Base-by-base conservation (phyloP, 2,113 vertebrate species). In the Labeo catla region DNA sequence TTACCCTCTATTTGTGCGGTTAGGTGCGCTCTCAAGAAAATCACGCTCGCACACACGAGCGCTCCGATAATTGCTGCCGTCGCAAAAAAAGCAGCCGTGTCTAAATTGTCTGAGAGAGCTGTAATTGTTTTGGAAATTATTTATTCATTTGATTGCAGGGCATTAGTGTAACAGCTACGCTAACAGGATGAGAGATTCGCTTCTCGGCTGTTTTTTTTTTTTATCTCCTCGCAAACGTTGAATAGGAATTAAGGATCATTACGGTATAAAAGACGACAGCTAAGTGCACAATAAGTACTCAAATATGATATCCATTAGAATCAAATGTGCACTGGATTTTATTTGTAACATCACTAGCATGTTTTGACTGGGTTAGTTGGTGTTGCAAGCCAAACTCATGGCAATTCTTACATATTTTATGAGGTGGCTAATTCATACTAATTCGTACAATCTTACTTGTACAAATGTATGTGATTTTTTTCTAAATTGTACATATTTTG, bases 61-160 rank as follows among this genome's bases (percentile, higher is more conserved):
- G 50, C 68, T 57, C 66, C 85, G 81, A 88, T 93, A 92, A 92
- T 92, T 91, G 89, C 81, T 66, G 66, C 65, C 59, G 66, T 85
- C 21, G 21, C 78, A 91, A 86, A 84, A 47, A 86, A 82, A 89
- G 90, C 90, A 76, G 70, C 52, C 87, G 84, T 54, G 73, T 87
- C 88, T 90, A 91, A 84, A 84, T 84, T 90, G 84, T 91, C 88
- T 89, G 85, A 89, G 86, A 90, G 84, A 82, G 84, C 84, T 87
- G 74, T 90, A 90, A 91, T 92, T 92, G 89, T 91, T 92, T 90
- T 87, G 72, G 84, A 70, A 21, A 84, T 85, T 50, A 68, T 81
- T 76, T 84, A 74, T 86, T 85, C 84, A 49, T 83, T 86, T 81
- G 84, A 90, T 90, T 89, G 85, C 82, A 77, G 50, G 57, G 86